These are phyloP conservation scores for Stercorarius parasiticus DNA, from an alignment of 2,113 vertebrate genomes.

Conservation along the genomic window DNA sequence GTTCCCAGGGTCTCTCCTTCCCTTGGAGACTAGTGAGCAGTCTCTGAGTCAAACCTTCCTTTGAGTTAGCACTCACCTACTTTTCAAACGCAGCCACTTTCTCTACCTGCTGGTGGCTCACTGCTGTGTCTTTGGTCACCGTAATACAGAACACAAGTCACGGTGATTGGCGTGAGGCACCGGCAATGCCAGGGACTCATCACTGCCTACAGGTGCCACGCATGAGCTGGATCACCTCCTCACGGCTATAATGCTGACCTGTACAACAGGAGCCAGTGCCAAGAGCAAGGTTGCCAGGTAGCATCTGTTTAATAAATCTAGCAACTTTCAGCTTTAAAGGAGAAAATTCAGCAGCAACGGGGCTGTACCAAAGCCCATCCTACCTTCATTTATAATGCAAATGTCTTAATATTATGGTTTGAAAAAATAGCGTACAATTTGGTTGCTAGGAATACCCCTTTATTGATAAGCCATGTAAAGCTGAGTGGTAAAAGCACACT, in stretches of 20 bases:
- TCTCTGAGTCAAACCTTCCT: neutral
- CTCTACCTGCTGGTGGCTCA: neutral
- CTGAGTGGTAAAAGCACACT: neutral
- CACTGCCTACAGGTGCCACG: rapidly evolving
- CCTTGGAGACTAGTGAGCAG: neutral
- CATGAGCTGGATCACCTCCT: neutral
- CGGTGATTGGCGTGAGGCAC: rapidly evolving
- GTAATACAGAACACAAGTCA: neutral
- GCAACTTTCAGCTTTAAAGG: neutral
- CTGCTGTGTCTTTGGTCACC: neutral
- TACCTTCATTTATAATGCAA: neutral
- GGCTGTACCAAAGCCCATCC: neutral
- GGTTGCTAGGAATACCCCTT: neutral
- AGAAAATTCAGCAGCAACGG: neutral
- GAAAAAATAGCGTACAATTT: neutral
- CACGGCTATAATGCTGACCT: neutral
- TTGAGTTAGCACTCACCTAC: neutral
- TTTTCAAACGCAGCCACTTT: neutral
- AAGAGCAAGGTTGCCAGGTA: neutral
- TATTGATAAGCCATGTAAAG: neutral
- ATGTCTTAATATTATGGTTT: neutral
- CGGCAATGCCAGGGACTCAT: rapidly evolving
- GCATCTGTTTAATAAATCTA: neutral
- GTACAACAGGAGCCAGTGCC: neutral
- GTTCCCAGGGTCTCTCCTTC: neutral